Percentiles rank a stretch among this genome's conserved stretches.
These are phyloP conservation scores for Paratrypauchen microcephalus DNA, from an alignment of 2,797 vertebrate species.

Conservation along the genomic window DNA sequence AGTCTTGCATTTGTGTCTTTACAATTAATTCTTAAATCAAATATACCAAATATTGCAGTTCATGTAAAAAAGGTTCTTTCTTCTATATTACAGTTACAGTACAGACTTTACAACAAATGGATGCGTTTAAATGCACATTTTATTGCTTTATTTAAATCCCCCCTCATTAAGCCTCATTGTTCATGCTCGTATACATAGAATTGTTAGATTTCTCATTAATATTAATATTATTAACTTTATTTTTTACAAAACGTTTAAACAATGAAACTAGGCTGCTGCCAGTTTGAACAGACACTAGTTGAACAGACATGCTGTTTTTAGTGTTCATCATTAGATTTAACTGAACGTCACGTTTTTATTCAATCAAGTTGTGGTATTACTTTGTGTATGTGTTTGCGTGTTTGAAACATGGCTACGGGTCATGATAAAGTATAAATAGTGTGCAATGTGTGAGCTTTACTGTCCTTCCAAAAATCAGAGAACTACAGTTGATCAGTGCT, in stretches of 20 bases:
- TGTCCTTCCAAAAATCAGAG: neutral
- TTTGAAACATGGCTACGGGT: slow-evolving; percentile 14
- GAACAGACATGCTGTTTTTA: slow-evolving; percentile 50
- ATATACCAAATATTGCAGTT: slow-evolving; percentile 74
- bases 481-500: slow-evolving; percentile 33
- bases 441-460: slow-evolving; percentile 20
- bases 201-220: slow-evolving; percentile 70
- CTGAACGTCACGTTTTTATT: slow-evolving; percentile 34
- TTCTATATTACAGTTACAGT: slow-evolving; percentile 77
- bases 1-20: slow-evolving; percentile 63
- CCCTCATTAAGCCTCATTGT: slow-evolving; percentile 68
- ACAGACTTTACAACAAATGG: slow-evolving; percentile 82
- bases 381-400: slow-evolving; percentile 39
- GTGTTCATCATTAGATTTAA: slow-evolving; percentile 52
- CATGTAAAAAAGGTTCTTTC: slow-evolving; percentile 60
- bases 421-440: slow-evolving; percentile 11
- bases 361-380: slow-evolving; percentile 48
- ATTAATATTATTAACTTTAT: slow-evolving; percentile 68
- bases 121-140: slow-evolving; percentile 79
- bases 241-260: slow-evolving; percentile 78
- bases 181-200: slow-evolving; percentile 68
- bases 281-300: slow-evolving; percentile 54
- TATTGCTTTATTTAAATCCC: slow-evolving; percentile 76
- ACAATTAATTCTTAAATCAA: slow-evolving; percentile 65
- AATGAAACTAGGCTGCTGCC: slow-evolving; percentile 56